Base-by-base conservation (phyloP, 2,113 vertebrate genomes). In the Proteles cristata region DNA sequence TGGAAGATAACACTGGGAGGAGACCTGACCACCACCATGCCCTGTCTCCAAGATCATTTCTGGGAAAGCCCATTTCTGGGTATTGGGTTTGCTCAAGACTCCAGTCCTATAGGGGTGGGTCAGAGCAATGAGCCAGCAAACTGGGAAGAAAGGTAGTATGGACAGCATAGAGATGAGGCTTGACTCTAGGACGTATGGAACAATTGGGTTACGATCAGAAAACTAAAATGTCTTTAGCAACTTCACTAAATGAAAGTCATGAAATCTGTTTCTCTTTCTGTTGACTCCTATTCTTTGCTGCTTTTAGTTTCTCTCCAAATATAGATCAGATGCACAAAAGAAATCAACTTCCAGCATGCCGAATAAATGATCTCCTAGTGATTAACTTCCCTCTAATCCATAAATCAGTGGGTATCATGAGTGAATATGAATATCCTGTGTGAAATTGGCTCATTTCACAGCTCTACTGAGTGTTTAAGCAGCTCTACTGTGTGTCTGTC, bases 221-320 rank as follows among this genome's bases (percentile, higher is more conserved):
- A 55, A 77, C 26, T 21, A 71, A 25, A 12, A 45, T 9, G 21
- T 43, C 53, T 74, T 90, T 48, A 76, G 58, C 19, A 69, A 48
- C 35, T 79, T 79, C 55, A 35, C 68, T 77, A 82, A 63, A 86
- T n/a, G n/a, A 69, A 94, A 93, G 66, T 93, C 45, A 50, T 39
- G 63, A 89, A 48, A 80, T 68, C 68, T 93, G 73, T 76, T 81
- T 82, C 39, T 83, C 45, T 90, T 94, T 94, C 48, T 80, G 77
- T 85, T 43, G 12, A 92, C 10, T 69, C 21, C 39, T 68, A 31
- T 74, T 94, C 92, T 66, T 89, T 66, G 48, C 35, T 68, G 79
- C 58, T 65, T 77, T 94, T 82, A 58, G 63, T 83, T 76, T 43
- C 48, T 81, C 43, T 87, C 66, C 74, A 94, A 79, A 74, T 88